A percentile compares a stretch with the other conserved stretches of the same genome.
Evolutionary conservation across 2,113 vertebrate species (phyloP).

Genomic region (Calyptomena viridis): DNA sequence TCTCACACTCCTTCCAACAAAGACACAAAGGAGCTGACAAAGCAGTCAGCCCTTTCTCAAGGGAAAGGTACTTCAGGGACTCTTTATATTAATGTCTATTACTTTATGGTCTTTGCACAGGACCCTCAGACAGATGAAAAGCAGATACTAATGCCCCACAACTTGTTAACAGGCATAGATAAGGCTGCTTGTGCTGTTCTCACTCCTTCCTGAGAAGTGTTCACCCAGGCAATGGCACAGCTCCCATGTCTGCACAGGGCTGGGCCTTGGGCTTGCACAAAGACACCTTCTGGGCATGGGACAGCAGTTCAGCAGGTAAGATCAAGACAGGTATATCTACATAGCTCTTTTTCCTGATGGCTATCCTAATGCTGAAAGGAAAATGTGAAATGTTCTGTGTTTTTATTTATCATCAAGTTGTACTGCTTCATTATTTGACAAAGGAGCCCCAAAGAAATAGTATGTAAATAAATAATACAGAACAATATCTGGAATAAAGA

Average conservation of each 20-base stretch:
- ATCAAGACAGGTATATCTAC: not conserved
- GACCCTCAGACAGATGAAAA: not conserved
- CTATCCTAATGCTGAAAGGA: not conserved
- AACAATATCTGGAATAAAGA: not conserved
- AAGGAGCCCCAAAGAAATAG: not conserved
- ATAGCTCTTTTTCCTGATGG: not conserved
- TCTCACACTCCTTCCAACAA: not conserved
- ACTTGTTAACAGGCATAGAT: not conserved
- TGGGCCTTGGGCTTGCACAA: not conserved
- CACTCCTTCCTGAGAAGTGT: not conserved
- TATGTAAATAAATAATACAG: not conserved
- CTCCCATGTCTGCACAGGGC: fast-evolving
- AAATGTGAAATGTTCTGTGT: not conserved
- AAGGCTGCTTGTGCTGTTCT: not conserved
- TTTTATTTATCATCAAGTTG: not conserved
- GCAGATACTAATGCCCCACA: not conserved
- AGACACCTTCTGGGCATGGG: not conserved
- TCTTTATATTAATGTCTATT: not conserved
- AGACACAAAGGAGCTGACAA: not conserved
- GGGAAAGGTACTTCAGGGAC: not conserved
- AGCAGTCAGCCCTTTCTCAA: not conserved
- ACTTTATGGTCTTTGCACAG: not conserved
- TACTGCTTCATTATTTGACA: not conserved
- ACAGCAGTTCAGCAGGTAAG: not conserved
- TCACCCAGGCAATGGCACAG: not conserved